Evolutionary conservation across 2,797 vertebrate species (phyloP).

Genomic region (Epinephelus malabaricus): DNA sequence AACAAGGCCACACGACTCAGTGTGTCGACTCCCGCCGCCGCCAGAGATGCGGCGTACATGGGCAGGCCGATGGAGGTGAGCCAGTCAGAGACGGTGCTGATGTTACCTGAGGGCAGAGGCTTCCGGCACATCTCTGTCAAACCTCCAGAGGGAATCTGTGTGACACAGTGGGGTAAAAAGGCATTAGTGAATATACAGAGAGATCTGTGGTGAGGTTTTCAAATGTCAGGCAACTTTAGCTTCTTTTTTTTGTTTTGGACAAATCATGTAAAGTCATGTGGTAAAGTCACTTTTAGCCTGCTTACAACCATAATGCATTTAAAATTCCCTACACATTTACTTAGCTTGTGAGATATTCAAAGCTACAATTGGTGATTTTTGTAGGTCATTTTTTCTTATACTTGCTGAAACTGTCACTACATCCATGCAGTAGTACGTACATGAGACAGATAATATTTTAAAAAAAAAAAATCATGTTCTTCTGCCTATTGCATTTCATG

Average conservation of each 20-base stretch:
- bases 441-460: too few species aligned
- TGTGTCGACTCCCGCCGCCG: conserved; percentile 89
- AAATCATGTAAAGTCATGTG: not conserved
- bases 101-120: conserved; percentile 86
- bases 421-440: too few species aligned
- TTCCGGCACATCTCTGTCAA: conserved; percentile 95
- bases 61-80: conserved; percentile 95
- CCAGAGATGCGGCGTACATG: conserved; percentile 90
- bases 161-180: not conserved
- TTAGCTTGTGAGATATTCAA: too few species aligned
- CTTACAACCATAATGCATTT: not conserved
- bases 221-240: too few species aligned
- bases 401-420: too few species aligned
- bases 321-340: conserved; percentile 15
- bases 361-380: too few species aligned
- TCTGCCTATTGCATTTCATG: too few species aligned
- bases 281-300: not conserved
- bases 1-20: conserved; percentile 90
- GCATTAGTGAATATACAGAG: not conserved
- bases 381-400: too few species aligned
- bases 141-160: conserved; percentile 95
- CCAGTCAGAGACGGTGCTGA: conserved; percentile 92
- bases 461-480: too few species aligned
- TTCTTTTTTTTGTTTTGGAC: too few species aligned
- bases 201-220: too few species aligned